phyloP scores from a whole-genome alignment of 2,888 invertebrate genomes.

The Rhagonycha lutea region DNA sequence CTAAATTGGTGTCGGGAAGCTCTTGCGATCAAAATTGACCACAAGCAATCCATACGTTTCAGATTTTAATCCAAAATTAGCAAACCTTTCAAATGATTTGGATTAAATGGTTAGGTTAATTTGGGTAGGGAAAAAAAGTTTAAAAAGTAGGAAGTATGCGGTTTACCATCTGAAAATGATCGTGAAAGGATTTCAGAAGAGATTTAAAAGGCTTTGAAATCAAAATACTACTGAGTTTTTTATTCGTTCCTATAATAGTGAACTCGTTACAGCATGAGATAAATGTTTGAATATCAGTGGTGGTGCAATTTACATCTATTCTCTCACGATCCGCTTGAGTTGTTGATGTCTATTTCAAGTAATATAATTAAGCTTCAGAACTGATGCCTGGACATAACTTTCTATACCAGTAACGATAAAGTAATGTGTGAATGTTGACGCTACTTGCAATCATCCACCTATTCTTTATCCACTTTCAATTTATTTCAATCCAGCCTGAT shows the following conservation, averaged over 20 bases:
- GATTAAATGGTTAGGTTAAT: no score
- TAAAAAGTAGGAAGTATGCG: background rate
- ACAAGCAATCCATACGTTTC: no score
- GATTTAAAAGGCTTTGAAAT: background rate
- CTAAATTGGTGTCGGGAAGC: no score
- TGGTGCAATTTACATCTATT: constrained; percentile 30
- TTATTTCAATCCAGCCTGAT: background rate
- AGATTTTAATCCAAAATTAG: no score
- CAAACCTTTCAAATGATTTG: no score
- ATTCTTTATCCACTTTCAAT: constrained; percentile 3
- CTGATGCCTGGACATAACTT: constrained; percentile 44
- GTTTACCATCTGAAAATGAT: background rate
- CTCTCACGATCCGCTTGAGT: constrained; percentile 40
- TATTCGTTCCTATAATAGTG: background rate
- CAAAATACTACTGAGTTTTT: background rate
- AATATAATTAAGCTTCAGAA: constrained; percentile 40
- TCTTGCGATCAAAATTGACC: no score
- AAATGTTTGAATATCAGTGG: background rate
- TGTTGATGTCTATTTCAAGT: constrained; percentile 40
- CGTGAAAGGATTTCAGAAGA: background rate
- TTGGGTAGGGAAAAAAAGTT: no score
- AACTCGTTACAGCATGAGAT: background rate
- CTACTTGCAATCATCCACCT: constrained; percentile 30
- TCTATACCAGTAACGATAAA: constrained; percentile 31
- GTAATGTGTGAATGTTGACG: constrained; percentile 33